phyloP scores from a whole-genome alignment of 2,888 invertebrate species.

The Lissonota sp. region DNA sequence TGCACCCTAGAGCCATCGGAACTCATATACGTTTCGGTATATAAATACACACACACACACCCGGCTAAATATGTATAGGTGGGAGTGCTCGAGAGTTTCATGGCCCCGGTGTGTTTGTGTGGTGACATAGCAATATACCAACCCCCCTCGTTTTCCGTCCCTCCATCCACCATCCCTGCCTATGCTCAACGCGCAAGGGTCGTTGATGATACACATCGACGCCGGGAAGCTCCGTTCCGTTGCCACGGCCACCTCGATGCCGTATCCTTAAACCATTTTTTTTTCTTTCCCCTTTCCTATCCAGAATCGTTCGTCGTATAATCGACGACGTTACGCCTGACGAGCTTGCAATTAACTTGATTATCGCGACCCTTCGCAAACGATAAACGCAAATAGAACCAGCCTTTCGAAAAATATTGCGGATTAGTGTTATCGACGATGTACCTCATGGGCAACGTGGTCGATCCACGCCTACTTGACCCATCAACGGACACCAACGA shows the following conservation, averaged over 20 bases:
- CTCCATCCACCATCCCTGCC: slow-evolving; percentile 1
- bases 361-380: too few relatives aligned
- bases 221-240: slow-evolving; percentile 46
- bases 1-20: slow-evolving; percentile 50
- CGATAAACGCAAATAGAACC: too few relatives aligned
- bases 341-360: not conserved
- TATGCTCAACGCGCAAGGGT: not conserved
- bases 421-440: too few relatives aligned
- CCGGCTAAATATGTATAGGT: slow-evolving; percentile 12
- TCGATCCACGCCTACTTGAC: too few relatives aligned
- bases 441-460: too few relatives aligned
- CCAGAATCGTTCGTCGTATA: not conserved
- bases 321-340: not conserved
- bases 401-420: too few relatives aligned
- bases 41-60: slow-evolving; percentile 6
- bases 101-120: slow-evolving; percentile 28
- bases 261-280: slow-evolving; percentile 14
- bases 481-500: too few relatives aligned
- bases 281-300: not conserved
- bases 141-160: not conserved
- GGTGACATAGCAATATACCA: slow-evolving; percentile 20
- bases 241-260: slow-evolving; percentile 17
- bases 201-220: slow-evolving; percentile 35
- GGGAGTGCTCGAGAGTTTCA: slow-evolving; percentile 41
- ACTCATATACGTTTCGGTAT: slow-evolving; percentile 18